Conservation (phyloP, 2,113 vertebrate species). For the Muntiacus reevesi region DNA sequence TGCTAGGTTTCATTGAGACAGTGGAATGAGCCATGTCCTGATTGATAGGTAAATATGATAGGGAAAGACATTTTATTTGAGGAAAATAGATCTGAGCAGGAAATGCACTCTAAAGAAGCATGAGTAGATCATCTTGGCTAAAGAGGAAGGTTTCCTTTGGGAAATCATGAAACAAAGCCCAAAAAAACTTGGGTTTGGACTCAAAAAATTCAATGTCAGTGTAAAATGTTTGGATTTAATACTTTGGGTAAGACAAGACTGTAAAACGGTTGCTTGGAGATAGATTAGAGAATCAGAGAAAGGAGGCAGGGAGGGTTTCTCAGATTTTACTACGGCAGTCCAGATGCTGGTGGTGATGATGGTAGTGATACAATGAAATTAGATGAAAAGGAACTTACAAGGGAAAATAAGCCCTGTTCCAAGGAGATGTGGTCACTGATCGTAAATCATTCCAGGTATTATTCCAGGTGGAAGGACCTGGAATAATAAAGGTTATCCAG, state of each 20-base stretch:
- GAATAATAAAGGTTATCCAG: not conserved
- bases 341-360: not conserved
- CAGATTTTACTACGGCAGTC: not conserved
- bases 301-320: not conserved
- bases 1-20: not conserved
- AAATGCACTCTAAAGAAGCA: not conserved
- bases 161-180: not conserved
- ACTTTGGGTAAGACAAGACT: not conserved
- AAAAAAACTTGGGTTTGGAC: not conserved
- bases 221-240: not conserved
- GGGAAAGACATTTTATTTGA: not conserved
- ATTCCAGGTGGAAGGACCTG: not conserved
- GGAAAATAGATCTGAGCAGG: not conserved
- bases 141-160: not conserved
- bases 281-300: not conserved
- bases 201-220: not conserved
- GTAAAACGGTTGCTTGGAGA: not conserved
- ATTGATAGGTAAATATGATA: not conserved
- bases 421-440: not conserved
- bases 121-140: not conserved
- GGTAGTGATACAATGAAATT: not conserved
- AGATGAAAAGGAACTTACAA: not conserved
- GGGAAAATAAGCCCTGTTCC: not conserved
- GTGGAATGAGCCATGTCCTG: not conserved
- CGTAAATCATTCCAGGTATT: not conserved